Evolutionary conservation across 2,113 vertebrate genomes (phyloP).

Genomic region (Pampusana beccarii): DNA sequence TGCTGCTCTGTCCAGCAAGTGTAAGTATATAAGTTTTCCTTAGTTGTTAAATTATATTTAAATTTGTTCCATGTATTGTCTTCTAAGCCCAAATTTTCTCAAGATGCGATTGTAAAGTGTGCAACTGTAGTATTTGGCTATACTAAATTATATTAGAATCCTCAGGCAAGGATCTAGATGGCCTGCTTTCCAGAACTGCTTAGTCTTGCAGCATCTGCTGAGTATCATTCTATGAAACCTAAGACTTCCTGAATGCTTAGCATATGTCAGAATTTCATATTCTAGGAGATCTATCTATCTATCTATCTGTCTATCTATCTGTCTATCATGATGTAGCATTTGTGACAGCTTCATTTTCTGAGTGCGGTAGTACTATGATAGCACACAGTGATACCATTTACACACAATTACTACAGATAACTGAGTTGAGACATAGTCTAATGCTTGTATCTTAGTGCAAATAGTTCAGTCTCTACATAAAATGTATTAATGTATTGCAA

Average conservation of each 20-base stretch:
- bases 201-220: background rate
- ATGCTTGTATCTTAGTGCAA: fast-evolving
- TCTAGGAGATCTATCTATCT: background rate
- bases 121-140: background rate
- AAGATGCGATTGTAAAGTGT: background rate
- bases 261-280: background rate
- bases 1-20: conserved; percentile 86
- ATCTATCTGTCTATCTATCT: background rate
- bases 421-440: background rate
- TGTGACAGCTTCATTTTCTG: background rate
- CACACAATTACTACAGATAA: background rate
- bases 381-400: background rate
- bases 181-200: background rate
- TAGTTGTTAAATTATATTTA: background rate
- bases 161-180: background rate
- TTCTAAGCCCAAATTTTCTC: background rate
- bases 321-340: background rate
- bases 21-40: conserved; percentile 72
- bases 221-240: background rate
- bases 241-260: background rate
- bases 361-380: background rate
- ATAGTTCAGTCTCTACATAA: background rate
- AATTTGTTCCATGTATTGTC: background rate
- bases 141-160: background rate
- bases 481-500: background rate